Evolutionary conservation across 2,888 invertebrate genomes (phyloP).

Genomic region (Rotaria macrura): DNA sequence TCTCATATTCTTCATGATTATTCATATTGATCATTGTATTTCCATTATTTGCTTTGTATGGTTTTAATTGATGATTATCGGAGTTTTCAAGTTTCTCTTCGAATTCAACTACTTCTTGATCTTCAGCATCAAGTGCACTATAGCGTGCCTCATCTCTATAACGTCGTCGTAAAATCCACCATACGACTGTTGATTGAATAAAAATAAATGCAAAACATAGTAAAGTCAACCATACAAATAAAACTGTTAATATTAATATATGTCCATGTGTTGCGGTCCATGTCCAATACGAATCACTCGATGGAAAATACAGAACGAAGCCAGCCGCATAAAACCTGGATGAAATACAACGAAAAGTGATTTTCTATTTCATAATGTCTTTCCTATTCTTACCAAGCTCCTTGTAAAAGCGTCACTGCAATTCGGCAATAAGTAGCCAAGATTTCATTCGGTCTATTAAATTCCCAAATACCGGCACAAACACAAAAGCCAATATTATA

Average conservation of each 20-base stretch:
- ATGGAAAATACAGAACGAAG: conserved; percentile 52
- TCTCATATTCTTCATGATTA: neutral
- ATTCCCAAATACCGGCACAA: conserved; percentile 1
- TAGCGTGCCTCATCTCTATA: neutral
- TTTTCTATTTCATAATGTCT: neutral
- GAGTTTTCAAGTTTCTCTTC: neutral
- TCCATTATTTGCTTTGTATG: neutral
- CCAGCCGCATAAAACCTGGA: conserved; percentile 41
- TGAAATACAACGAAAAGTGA: too few relatives aligned
- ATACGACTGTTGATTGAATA: neutral
- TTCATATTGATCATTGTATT: neutral
- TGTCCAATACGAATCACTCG: conserved; percentile 36
- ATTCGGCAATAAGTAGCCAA: conserved; percentile 37
- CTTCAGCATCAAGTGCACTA: neutral
- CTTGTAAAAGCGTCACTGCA: conserved; percentile 51
- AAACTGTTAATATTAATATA: conserved; percentile 14
- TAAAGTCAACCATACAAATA: neutral
- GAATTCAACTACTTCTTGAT: conserved; percentile 5
- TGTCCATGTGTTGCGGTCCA: conserved; percentile 40
- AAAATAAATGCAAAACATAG: neutral
- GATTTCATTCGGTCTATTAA: conserved; percentile 23
- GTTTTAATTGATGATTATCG: neutral
- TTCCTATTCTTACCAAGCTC: conserved; percentile 53
- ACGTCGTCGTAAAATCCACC: neutral
- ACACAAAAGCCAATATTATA: conserved; percentile 22